Evolutionary conservation across 64 coral and sea anemone species (phyloP).

Genomic region (Montipora foliosa): DNA sequence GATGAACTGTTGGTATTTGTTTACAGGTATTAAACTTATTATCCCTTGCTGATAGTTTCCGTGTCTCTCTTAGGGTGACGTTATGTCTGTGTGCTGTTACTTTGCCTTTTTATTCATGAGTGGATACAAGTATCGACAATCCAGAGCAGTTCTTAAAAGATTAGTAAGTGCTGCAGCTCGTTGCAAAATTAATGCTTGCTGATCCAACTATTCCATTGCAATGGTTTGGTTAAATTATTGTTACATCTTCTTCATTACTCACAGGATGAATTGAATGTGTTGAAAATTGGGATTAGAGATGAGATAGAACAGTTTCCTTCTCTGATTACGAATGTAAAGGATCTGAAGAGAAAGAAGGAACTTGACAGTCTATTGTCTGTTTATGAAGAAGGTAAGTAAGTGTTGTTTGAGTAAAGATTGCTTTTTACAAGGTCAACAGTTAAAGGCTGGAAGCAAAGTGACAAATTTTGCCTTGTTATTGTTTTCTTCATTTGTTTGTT

Average conservation of each 20-base stretch:
- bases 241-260: background rate
- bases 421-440: too few species aligned
- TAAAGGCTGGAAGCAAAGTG: too few species aligned
- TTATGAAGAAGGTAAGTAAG: slow-evolving; percentile 76
- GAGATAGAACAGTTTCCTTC: slow-evolving; percentile 87
- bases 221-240: background rate
- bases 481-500: too few species aligned
- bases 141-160: slow-evolving; percentile 82
- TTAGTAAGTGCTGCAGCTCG: slow-evolving; percentile 58
- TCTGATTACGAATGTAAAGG: slow-evolving; percentile 86
- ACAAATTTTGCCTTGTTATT: too few species aligned
- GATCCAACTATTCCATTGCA: too few species aligned
- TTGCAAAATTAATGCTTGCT: too few species aligned
- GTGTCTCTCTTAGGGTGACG: slow-evolving; percentile 68
- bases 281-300: slow-evolving; percentile 94
- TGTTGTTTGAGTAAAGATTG: too few species aligned
- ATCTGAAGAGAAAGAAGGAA: slow-evolving; percentile 90
- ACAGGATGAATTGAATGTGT: slow-evolving; percentile 87
- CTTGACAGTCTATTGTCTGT: slow-evolving; percentile 66
- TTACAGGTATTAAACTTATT: too few species aligned
- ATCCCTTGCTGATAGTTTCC: background rate
- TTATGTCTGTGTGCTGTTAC: slow-evolving; percentile 97
- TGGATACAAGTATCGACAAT: slow-evolving; percentile 96
- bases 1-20: too few species aligned
- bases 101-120: slow-evolving; percentile 99